Percentiles rank a stretch among this genome's conserved stretches.
Evolutionary conservation across 2,113 vertebrate genomes (phyloP).

Genomic region (Seriola aureovittata): DNA sequence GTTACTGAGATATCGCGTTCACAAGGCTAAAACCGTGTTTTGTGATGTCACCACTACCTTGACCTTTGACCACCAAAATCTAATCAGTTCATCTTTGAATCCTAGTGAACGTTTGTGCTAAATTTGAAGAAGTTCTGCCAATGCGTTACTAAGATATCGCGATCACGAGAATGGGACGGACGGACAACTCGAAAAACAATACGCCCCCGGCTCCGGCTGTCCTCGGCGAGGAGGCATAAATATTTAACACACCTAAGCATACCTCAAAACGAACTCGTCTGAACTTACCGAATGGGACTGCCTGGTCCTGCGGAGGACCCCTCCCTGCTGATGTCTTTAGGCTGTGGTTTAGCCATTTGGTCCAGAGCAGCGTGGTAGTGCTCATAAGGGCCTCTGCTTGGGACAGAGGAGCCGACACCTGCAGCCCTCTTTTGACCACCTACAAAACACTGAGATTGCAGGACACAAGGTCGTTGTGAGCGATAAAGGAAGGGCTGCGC

Average conservation of each 20-base stretch:
- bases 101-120: too few relatives aligned
- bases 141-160: too few relatives aligned
- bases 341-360: slow-evolving; percentile 84
- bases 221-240: background rate
- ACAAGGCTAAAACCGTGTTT: too few relatives aligned
- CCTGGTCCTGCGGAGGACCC: slow-evolving; percentile 52
- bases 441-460: slow-evolving; percentile 72
- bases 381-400: slow-evolving; percentile 85
- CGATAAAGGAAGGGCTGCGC: background rate
- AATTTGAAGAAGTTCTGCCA: too few relatives aligned
- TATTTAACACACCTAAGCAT: background rate
- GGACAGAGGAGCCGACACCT: slow-evolving; percentile 24
- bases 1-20: too few relatives aligned
- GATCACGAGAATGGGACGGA: too few relatives aligned
- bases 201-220: too few relatives aligned
- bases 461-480: background rate
- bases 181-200: too few relatives aligned
- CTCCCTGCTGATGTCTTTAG: slow-evolving; percentile 60
- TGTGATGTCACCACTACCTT: too few relatives aligned
- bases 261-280: background rate
- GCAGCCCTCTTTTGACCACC: slow-evolving; percentile 65
- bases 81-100: too few relatives aligned
- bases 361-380: slow-evolving; percentile 89
- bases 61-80: too few relatives aligned
- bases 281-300: slow-evolving; percentile 65